phyloP scores from a whole-genome alignment of 2,797 vertebrate species.

The Lacerta viridis region DNA sequence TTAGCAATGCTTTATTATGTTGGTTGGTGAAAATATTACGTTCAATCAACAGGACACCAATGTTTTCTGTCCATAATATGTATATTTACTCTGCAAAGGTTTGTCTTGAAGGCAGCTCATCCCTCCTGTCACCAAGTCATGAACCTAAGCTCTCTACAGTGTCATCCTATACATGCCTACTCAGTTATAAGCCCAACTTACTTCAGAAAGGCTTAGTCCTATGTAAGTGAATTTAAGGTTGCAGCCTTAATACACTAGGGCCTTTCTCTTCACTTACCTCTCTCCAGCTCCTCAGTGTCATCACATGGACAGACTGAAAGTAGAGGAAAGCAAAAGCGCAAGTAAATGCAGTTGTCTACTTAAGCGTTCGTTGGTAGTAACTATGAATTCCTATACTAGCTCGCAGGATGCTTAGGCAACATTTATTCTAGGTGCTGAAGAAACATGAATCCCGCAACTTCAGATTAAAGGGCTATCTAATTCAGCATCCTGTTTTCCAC shows the following conservation, averaged over 20 bases:
- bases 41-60: neutral
- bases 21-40: neutral
- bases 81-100: neutral
- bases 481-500: too few species aligned
- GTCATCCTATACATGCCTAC: neutral
- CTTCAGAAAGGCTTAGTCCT: neutral
- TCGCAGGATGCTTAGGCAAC: neutral
- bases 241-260: neutral
- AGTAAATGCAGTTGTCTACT: conserved; percentile 22
- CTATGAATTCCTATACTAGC: neutral
- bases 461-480: too few species aligned
- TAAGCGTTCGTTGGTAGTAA: neutral
- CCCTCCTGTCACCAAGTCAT: neutral
- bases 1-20: neutral
- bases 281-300: conserved; percentile 94
- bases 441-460: too few species aligned
- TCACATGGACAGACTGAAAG: conserved; percentile 92
- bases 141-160: neutral
- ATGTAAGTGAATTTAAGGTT: neutral
- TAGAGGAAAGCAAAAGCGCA: conserved; percentile 26
- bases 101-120: neutral
- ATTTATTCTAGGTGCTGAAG: too few species aligned
- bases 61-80: neutral
- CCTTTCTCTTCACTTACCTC: conserved; percentile 84
- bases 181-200: neutral